Base-by-base conservation (phyloP, 2,113 vertebrate genomes). In the Turdus rufiventris region DNA sequence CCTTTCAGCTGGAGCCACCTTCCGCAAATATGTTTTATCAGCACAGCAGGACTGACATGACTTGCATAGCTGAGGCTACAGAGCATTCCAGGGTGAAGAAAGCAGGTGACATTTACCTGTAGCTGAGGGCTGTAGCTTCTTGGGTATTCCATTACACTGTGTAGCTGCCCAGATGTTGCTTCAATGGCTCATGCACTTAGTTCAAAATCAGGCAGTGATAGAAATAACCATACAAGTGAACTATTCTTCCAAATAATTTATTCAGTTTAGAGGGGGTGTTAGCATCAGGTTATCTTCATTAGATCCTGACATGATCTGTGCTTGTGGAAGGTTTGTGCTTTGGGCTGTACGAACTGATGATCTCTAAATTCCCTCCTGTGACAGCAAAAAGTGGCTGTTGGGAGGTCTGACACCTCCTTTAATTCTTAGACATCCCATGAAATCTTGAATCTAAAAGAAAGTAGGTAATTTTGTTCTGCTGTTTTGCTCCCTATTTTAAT, bases 1-100 rank as follows among this genome's bases (percentile, higher is more conserved):
- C 68, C 91, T 91, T 83, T 77, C 88, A 88, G 50, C 91, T 86
- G 78, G 33, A 93, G 40, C 75, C 78, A 53, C 93, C 94, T 91
- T 88, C 66, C 90, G 88, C 85, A 95, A 95, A 77, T 58, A 54
- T 33, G 82, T 90, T 90, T 70, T 71, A 60, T 88, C 87, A 80
- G 53, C 72, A 31, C 57, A 65, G 45, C 81, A 56, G 62, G 72
- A 33, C 54, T 26, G 61, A 28, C 33, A 66, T 60, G 61, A 29
- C 65, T 71, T 63, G 65, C 73, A 60, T 43, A 87, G 85, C 87
- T 82, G 89, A 93, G 67, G 58, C 77, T 80, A 18, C 21, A 31
- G 70, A 72, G 51, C 25, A 1, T 66, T 88, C 60, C 7, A 62
- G 78, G 60, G 40, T 33, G 77, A 31, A 14, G 74, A 17, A 51